A percentile compares a stretch with the other conserved stretches of the same genome.
phyloP scores from a whole-genome alignment of 2,888 invertebrate genomes.

The Steinernema hermaphroditum region DNA sequence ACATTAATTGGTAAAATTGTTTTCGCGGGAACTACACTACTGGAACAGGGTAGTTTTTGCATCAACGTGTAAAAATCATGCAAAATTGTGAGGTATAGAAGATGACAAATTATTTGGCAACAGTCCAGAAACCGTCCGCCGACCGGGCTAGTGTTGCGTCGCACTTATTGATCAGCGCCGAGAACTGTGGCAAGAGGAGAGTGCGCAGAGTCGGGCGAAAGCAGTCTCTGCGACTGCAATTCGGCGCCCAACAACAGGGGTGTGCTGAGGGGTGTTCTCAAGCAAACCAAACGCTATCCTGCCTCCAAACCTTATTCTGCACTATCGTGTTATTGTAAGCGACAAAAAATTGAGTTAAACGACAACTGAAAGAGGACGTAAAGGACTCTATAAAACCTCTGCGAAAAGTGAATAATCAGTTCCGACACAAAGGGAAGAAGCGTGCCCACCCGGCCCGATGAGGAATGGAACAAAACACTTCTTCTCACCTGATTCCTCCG shows the following conservation, averaged over 20 bases:
- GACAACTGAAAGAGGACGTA: background rate
- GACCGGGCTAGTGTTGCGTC: constrained; percentile 26
- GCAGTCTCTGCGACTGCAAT: constrained; percentile 30
- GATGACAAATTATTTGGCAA: constrained; percentile 8
- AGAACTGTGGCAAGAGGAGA: constrained; percentile 5
- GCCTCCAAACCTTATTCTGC: constrained; percentile 31
- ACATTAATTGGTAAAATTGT: background rate
- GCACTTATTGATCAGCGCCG: constrained; percentile 28
- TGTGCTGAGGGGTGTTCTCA: constrained; percentile 31
- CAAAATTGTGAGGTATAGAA: background rate
- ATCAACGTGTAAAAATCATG: too few relatives aligned
- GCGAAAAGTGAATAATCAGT: background rate
- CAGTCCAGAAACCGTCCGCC: constrained; percentile 14
- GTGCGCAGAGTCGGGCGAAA: constrained; percentile 31
- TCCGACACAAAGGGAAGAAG: background rate
- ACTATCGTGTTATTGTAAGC: constrained; percentile 4
- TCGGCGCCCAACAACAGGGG: constrained; percentile 30
- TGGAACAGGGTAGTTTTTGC: too few relatives aligned
- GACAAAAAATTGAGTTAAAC: background rate
- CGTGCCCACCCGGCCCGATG: constrained; percentile 18
- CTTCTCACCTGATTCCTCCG: constrained; percentile 17
- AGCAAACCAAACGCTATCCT: constrained; percentile 31
- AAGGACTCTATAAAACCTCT: background rate
- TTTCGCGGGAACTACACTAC: too few relatives aligned
- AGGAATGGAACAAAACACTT: constrained; percentile 30